Base-by-base conservation (phyloP, 2,888 invertebrate species). In the Crocallis elinguaria region DNA sequence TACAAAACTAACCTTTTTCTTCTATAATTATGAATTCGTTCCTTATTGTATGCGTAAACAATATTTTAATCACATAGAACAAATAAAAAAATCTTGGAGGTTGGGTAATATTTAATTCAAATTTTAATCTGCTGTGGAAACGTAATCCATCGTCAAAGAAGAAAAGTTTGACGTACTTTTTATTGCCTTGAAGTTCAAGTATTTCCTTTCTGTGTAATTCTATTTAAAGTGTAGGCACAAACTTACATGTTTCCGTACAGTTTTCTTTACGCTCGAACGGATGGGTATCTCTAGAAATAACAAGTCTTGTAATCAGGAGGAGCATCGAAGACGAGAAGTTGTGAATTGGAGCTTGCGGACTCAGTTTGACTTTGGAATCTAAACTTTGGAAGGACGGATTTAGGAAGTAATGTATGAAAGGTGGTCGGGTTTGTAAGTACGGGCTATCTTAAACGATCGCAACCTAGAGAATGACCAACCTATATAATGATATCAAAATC, bases 271-370 rank as follows among this genome's bases (percentile, higher is more conserved):
- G 6, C 12, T 32, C 32, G 12, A 37, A 30, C 29, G 29, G 30
- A 12, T 21, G 12, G 21, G 8, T 30, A 38, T 33, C 27, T n/a
- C 13, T 38, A 44, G 51, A 44, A 44, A 51, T 44, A 49, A 36
- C 44, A 51, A 50, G 57, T 37, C 14, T 38, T 57, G 38, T 60
- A 61, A 67, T 65, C 67, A 65, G 23, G 59, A 49, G 41, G 39
- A 54, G 52, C 66, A 57, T 60, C 25, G 39, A 33, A 21, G 2
- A 11, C 33, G 29, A 37, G 32, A 38, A 49, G 45, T 55, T 49
- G 8, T 23, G 14, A 44, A 45, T 45, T 39, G 57, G 39, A 46
- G 52, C 60, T 48, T 53, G 37, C 13, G 9, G 37, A 39, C 49
- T 51, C 49, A 53, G 37, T 45, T 27, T 25, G 23, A 57, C 57